phyloP scores from a whole-genome alignment of 2,113 vertebrate genomes.

The Stegastes partitus region DNA sequence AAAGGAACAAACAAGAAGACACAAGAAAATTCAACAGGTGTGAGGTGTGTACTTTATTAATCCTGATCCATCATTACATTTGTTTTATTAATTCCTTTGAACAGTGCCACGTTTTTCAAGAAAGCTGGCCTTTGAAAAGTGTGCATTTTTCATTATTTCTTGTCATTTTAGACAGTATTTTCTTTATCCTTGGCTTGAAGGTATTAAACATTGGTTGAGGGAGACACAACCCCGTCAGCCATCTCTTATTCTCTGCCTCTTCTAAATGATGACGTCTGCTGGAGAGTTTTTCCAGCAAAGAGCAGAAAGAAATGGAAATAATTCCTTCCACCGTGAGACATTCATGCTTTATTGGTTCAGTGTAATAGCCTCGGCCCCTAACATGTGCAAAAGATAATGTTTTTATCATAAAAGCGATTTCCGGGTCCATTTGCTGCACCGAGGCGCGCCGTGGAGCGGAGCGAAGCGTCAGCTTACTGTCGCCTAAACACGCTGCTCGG shows the following conservation, averaged over 20 bases:
- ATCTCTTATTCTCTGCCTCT: slow-evolving; percentile 11
- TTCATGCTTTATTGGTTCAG: slow-evolving; percentile 43
- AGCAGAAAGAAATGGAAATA: slow-evolving; percentile 32
- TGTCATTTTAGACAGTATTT: not conserved
- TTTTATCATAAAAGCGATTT: slow-evolving; percentile 65
- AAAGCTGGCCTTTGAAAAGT: not conserved
- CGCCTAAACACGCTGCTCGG: slow-evolving; percentile 16
- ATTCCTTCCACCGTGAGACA: slow-evolving; percentile 18
- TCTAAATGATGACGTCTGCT: slow-evolving; percentile 17
- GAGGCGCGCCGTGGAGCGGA: slow-evolving; percentile 44
- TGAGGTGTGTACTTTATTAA: slow-evolving; percentile 5
- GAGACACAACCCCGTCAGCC: not conserved
- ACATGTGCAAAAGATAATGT: slow-evolving; percentile 52
- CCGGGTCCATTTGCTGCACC: slow-evolving; percentile 28
- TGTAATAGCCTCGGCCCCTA: slow-evolving; percentile 32
- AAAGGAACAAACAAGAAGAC: not conserved
- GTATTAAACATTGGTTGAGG: not conserved
- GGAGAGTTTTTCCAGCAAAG: slow-evolving; percentile 38
- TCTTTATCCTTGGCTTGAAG: not conserved
- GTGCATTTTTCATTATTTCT: not conserved
- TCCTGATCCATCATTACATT: not conserved
- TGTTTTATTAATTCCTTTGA: not conserved
- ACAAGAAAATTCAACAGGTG: slow-evolving; percentile 4
- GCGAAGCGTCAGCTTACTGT: slow-evolving; percentile 33
- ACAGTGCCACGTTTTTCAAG: not conserved